Percentiles rank a stretch among this genome's conserved stretches.
phyloP scores from a whole-genome alignment of 2,797 vertebrate species.

The Ptychobarbus kaznakovi region DNA sequence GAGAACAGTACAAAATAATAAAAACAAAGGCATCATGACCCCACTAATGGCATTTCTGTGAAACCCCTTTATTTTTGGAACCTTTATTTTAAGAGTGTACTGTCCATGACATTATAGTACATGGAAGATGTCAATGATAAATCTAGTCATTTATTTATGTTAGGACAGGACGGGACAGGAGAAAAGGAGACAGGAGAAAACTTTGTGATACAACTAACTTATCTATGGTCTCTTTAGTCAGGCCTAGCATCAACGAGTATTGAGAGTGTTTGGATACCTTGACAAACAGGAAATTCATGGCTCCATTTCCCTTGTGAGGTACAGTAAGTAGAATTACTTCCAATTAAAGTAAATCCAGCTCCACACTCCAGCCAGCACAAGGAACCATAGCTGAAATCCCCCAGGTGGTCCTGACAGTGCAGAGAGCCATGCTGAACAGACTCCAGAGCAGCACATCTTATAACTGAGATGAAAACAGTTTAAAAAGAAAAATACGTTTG shows the following conservation, averaged over 20 bases:
- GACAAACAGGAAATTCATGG: conserved; percentile 66
- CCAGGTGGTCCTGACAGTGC: conserved; percentile 64
- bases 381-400: conserved; percentile 66
- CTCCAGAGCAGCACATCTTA: conserved; percentile 19
- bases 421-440: conserved; percentile 52
- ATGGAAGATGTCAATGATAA: not conserved
- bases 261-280: conserved; percentile 57
- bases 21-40: not conserved
- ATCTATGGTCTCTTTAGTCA: too few species aligned
- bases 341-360: conserved; percentile 69
- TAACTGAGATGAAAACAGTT: not conserved
- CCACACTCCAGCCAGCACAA: conserved; percentile 65
- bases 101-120: not conserved
- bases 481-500: not conserved
- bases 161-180: too few species aligned
- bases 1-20: not conserved
- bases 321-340: conserved; percentile 65
- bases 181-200: too few species aligned
- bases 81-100: not conserved
- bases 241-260: not conserved
- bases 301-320: conserved; percentile 68
- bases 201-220: too few species aligned
- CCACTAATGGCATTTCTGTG: not conserved
- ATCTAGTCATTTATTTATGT: not conserved
- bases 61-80: not conserved